Conservation (phyloP, 2,113 vertebrate genomes). For the Galeopterus variegatus region DNA sequence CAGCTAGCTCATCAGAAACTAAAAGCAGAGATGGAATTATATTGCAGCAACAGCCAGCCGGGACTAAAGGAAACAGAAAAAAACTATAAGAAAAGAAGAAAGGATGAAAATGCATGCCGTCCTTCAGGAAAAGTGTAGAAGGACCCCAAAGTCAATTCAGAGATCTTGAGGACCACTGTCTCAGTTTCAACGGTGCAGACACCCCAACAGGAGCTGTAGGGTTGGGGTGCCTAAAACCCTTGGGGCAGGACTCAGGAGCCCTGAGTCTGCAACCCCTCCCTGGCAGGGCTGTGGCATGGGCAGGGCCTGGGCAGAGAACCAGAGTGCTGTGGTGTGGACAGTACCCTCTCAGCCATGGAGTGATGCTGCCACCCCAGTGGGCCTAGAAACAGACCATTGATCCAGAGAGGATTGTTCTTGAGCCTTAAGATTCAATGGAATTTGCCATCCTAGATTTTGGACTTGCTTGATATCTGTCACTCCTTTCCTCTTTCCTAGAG, state of each 20-base stretch:
- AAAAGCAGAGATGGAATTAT: neutral
- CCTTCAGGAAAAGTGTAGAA: neutral
- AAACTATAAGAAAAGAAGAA: neutral
- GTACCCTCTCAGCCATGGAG: neutral
- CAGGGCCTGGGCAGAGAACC: neutral
- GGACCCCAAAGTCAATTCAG: neutral
- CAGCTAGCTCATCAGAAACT: neutral
- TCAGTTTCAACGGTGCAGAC: neutral
- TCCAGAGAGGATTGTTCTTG: neutral
- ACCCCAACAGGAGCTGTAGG: neutral
- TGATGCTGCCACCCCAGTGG: neutral
- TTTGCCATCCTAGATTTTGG: neutral
- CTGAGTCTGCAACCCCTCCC: neutral
- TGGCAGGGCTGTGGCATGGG: neutral
- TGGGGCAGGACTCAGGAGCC: neutral
- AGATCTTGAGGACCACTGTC: neutral
- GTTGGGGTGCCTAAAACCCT: neutral
- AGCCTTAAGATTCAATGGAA: neutral
- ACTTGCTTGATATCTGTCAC: neutral
- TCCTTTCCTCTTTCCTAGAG: neutral
- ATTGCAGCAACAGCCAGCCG: neutral
- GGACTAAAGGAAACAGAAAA: neutral
- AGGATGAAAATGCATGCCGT: neutral
- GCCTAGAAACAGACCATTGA: neutral
- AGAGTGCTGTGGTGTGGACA: neutral